Percentiles rank a stretch among this genome's conserved stretches.
Conservation (phyloP, 1,140 invertebrate genomes). For the Bombus sibiricus region DNA sequence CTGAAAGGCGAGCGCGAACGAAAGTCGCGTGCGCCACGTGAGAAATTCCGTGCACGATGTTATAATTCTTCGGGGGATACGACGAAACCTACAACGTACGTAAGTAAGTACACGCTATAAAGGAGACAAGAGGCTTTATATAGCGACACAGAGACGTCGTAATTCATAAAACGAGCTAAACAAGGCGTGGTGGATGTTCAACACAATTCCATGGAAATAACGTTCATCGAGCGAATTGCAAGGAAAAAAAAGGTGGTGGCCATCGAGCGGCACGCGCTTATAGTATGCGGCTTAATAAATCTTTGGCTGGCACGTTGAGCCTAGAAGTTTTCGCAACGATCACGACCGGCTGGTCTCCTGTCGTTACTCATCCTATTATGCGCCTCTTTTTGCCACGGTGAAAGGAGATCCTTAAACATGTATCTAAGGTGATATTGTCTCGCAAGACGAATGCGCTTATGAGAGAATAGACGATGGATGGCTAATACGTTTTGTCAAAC, state of each 20-base stretch:
- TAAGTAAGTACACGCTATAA: background rate
- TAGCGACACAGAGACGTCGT: constrained; percentile 11
- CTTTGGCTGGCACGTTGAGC: constrained; percentile 10
- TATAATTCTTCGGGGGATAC: constrained; percentile 23
- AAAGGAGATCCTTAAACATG: constrained; percentile 61
- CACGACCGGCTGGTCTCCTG: constrained; percentile 39
- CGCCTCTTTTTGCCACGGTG: constrained; percentile 46
- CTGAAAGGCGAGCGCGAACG: background rate
- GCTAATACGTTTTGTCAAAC: background rate
- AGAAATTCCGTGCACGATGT: constrained; percentile 10
- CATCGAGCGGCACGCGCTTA: constrained; percentile 36
- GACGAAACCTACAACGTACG: background rate
- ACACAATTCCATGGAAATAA: constrained; percentile 44
- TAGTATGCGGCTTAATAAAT: constrained; percentile 48
- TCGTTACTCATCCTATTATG: constrained; percentile 69
- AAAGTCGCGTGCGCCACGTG: constrained; percentile 25
- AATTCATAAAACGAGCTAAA: constrained; percentile 51
- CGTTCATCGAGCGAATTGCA: constrained; percentile 31
- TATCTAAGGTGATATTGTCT: constrained; percentile 43
- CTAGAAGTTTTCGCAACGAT: constrained; percentile 64
- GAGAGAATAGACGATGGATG: constrained; percentile 1
- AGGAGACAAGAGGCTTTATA: background rate
- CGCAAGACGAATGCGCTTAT: constrained; percentile 18
- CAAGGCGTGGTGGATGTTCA: constrained; percentile 53
- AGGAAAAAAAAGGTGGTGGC: background rate